Evolutionary conservation across 2,888 invertebrate genomes (phyloP).

Genomic region (Zhengitettix transpicula): DNA sequence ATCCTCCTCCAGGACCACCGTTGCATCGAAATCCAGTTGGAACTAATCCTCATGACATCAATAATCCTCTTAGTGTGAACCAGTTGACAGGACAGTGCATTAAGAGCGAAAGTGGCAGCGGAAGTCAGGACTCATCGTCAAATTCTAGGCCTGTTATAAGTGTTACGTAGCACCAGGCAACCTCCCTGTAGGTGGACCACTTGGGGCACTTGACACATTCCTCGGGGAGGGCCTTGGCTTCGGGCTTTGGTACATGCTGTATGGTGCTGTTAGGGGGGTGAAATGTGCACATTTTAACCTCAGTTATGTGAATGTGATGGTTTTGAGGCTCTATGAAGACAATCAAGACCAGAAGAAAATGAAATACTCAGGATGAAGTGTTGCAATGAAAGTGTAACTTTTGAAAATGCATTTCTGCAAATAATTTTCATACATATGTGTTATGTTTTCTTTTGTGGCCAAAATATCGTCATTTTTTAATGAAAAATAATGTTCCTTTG

Average conservation of each 20-base stretch:
- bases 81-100: slow-evolving; percentile 62
- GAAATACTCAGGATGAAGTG: slow-evolving; percentile 30
- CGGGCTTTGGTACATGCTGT: too few relatives aligned
- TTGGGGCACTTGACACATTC: background rate
- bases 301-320: slow-evolving; percentile 3
- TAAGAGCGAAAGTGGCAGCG: slow-evolving; percentile 22
- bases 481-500: slow-evolving; percentile 8
- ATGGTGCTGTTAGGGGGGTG: background rate
- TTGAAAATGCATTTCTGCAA: slow-evolving; percentile 7
- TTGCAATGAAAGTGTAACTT: slow-evolving; percentile 12
- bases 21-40: slow-evolving; percentile 65
- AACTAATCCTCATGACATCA: slow-evolving; percentile 79
- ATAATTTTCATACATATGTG: slow-evolving; percentile 7
- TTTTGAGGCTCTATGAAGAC: slow-evolving; percentile 13
- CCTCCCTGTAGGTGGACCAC: background rate
- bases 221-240: too few relatives aligned
- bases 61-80: slow-evolving; percentile 82
- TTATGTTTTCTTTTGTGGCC: slow-evolving; percentile 7
- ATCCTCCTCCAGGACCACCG: slow-evolving; percentile 24
- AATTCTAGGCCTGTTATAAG: slow-evolving; percentile 23
- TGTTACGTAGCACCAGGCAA: slow-evolving; percentile 25
- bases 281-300: background rate
- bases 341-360: slow-evolving; percentile 18
- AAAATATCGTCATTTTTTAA: slow-evolving; percentile 4
- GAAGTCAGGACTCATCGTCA: slow-evolving; percentile 9